A percentile compares a stretch with the other conserved stretches of the same genome.
phyloP scores from a whole-genome alignment of 2,888 invertebrate genomes.

The Mongoloraphidia duomilia region DNA sequence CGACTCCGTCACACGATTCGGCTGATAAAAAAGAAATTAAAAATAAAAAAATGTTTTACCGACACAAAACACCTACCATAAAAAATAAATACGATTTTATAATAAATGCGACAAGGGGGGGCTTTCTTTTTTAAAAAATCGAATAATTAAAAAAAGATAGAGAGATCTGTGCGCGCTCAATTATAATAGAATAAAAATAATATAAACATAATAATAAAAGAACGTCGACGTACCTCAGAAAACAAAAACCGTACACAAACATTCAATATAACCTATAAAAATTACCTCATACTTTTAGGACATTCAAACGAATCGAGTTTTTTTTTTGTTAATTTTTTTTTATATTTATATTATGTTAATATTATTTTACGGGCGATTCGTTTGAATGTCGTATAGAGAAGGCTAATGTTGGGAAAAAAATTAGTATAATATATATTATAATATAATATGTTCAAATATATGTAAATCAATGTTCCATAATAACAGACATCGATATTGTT shows the following conservation, averaged over 20 bases:
- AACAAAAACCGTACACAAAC: not conserved
- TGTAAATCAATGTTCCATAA: conserved; percentile 20
- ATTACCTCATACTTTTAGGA: not conserved
- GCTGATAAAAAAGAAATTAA: no score
- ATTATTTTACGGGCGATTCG: no score
- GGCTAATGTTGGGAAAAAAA: conserved; percentile 13
- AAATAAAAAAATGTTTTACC: no score
- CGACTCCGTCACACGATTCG: no score
- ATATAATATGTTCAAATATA: conserved; percentile 15
- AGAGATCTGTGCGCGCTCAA: not conserved
- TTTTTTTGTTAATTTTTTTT: no score
- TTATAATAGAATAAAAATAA: not conserved
- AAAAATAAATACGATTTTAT: conserved; percentile 10
- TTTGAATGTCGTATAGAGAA: conserved; percentile 6
- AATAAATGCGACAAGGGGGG: not conserved
- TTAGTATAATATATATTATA: conserved; percentile 10
- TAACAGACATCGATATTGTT: conserved; percentile 21
- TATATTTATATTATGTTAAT: no score
- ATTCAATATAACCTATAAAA: not conserved
- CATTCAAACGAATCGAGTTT: no score
- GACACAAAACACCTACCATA: conserved; percentile 16
- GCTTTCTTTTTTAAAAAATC: no score
- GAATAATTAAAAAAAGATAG: not conserved
- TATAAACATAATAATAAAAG: not conserved
- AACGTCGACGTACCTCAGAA: not conserved